A percentile compares a stretch with the other conserved stretches of the same genome.
Conservation (phyloP, 2,113 vertebrate genomes). For the Boulengerochromis microlepis region DNA sequence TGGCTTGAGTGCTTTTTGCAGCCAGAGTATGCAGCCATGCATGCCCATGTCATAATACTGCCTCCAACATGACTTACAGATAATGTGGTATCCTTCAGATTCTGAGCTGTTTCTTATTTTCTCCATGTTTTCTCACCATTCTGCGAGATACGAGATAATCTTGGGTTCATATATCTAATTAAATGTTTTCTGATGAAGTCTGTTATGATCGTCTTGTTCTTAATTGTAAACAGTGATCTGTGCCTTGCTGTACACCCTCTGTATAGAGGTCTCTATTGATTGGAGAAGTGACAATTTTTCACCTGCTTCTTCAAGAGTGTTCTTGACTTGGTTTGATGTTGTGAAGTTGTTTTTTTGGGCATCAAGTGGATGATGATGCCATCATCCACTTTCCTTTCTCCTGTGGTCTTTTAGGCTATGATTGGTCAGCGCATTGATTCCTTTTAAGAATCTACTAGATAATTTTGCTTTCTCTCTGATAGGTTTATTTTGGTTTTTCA, state of each 20-base stretch:
- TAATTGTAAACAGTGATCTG: neutral
- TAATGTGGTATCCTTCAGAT: neutral
- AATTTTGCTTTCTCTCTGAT: neutral
- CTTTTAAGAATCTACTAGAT: neutral
- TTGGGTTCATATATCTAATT: neutral
- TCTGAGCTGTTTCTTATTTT: neutral
- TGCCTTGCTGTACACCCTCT: neutral
- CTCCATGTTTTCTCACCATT: neutral
- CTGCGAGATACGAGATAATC: neutral
- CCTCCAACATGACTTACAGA: neutral
- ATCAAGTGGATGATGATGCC: neutral
- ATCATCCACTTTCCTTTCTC: neutral
- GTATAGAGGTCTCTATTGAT: neutral
- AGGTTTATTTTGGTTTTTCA: neutral
- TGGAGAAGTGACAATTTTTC: neutral
- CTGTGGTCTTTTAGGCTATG: neutral
- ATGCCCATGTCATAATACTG: neutral
- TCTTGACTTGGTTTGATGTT: neutral
- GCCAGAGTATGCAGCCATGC: neutral
- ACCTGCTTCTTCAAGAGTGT: neutral
- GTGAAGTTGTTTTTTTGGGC: neutral
- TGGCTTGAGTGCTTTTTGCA: neutral
- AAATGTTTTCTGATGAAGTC: neutral
- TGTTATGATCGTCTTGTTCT: neutral
- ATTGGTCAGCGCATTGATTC: neutral